A percentile compares a stretch with the other conserved stretches of the same genome.
phyloP scores from a whole-genome alignment of 2,797 vertebrate species.

The Fundulus diaphanus region DNA sequence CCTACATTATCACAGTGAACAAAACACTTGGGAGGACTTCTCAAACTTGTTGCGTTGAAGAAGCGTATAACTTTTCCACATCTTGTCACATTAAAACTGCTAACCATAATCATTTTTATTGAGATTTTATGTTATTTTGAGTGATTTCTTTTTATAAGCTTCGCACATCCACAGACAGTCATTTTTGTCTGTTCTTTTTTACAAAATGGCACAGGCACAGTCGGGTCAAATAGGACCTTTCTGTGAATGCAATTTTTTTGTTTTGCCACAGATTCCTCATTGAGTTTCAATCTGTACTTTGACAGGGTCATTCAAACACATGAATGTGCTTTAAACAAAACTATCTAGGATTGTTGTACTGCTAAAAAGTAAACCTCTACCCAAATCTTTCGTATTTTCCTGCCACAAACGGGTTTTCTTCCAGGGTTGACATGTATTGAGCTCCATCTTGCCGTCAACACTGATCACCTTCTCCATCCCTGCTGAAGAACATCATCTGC shows the following conservation, averaged over 20 bases:
- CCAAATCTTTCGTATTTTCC: neutral
- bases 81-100: neutral
- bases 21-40: slow-evolving; percentile 26
- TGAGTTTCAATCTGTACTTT: neutral
- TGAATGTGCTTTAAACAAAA: neutral
- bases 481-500: neutral
- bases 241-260: neutral
- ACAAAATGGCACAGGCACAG: neutral
- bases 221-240: neutral
- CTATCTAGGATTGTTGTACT: neutral
- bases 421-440: neutral
- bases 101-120: neutral
- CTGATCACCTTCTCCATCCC: neutral
- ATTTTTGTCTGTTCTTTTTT: neutral
- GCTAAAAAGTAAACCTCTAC: neutral
- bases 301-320: neutral
- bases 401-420: neutral
- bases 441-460: neutral
- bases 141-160: neutral
- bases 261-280: neutral
- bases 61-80: neutral
- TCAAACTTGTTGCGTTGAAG: slow-evolving; percentile 26
- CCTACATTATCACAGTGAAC: slow-evolving; percentile 27
- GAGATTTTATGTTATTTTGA: neutral
- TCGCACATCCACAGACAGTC: neutral